Evolutionary conservation across 2,797 vertebrate species (phyloP), one percentile per base, ranked within the genome.

Genomic region (Meda fulgida): DNA sequence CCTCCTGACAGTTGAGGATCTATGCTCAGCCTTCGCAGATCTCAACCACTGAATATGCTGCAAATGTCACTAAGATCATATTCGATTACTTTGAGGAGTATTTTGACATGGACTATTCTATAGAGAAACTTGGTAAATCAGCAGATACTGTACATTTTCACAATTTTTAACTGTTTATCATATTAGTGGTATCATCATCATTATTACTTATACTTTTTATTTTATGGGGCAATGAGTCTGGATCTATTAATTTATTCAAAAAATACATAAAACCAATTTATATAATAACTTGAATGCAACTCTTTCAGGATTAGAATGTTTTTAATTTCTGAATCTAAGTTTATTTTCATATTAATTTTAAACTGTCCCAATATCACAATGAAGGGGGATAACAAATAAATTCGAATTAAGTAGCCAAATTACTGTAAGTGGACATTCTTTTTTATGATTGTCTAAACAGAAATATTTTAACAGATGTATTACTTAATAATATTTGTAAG

Each of bases 21-120:
- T 99, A 98, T 0, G 96, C 95, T 53, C 98, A 99, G 90, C 96
- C 95, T 5, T 88, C 84, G 75, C 97, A 99, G 90, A 70, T 92
- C 40, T 5, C 78, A 29, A 99, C 98, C 0, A 97, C 98, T 26
- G 70, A 86, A 14, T 99, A 97, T 6, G 98, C 98, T 81, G 97
- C 96, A 10, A 0, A 96, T 46, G 91, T 95, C 53, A 99, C 97
- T 65, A 95, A 97, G 91, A 2, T 1, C 31, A 90, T 96, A 72
- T 99, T 99, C 21, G 94, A 99, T 90, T 97, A 95, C 91, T 98
- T 97, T 92, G 98, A 99, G 92, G 4, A 93, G 0, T 99, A 99
- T 89, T 99, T 99, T 89, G 91, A 91, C 89, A 94, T 99, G 96
- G 13, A 0, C 0, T 99, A 99, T 92, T 96, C 97, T 84, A 96